Base-by-base conservation (phyloP, 2,113 vertebrate genomes). In the Takifugu bimaculatus region DNA sequence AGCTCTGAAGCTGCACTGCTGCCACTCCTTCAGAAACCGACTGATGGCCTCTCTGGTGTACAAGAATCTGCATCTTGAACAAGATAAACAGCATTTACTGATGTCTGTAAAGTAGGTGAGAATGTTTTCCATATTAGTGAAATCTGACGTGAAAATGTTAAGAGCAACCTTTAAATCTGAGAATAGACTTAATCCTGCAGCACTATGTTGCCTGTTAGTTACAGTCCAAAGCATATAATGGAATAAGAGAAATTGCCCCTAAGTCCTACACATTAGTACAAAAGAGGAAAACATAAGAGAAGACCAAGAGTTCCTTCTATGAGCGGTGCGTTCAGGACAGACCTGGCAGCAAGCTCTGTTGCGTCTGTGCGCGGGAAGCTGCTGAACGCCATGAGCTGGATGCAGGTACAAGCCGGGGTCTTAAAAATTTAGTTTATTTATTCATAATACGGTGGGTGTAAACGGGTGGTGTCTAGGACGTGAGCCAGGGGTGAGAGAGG, bases 401-500 rank as follows among this genome's bases (percentile, higher is more conserved):
- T n/a, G 27, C 52, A 54, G 28, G 14, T 29, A 10, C 29, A 11
- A 15, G 25, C 62, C 57, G 29, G 68, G 39, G 43, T 60, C 70
- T 60, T 64, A 39, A 68, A 74, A 14, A 60, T 61, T 39, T 15
- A 27, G 70, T 35, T 27, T 7, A 54, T 70, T 53, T 48, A 44
- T 54, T 60, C 52, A 67, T 61, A 49, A 53, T 32, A 49, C 32
- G 35, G 27, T 50, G 45, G 49, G 50, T 29, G 65, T 39, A 3
- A 15, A 9, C 5, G 12, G 26, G 25, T 2, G 20, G 50, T 68
- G 69, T 87, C 84, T 95, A 98, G 13, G 92, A 90, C 63, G 85
- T 70, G 63, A 98, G 92, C 96, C 96, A 99, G 13, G 94, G 89
- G 69, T 99, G 96, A 65, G 92, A 90, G 80, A 98, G 94, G 81